Percentiles rank a stretch among this genome's conserved stretches.
These are phyloP conservation scores for Cotesia glomerata DNA, from an alignment of 1,140 invertebrate species.

Conservation along the genomic window DNA sequence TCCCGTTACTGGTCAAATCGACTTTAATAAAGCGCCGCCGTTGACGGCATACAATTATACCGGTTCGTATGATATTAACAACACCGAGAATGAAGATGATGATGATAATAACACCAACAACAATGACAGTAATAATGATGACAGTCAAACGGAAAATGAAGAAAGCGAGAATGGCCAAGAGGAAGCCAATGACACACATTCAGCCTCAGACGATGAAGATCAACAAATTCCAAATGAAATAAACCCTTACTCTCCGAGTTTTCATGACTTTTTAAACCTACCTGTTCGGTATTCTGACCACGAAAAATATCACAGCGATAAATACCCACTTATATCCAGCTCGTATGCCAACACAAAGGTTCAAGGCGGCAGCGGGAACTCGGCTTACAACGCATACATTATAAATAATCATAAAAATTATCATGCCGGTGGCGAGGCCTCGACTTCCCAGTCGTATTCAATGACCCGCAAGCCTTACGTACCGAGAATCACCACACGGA, in stretches of 20 bases:
- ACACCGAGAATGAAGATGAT: constrained; percentile 39
- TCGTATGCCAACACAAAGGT: constrained; percentile 77
- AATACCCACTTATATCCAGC: constrained; percentile 73
- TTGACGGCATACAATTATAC: constrained; percentile 61
- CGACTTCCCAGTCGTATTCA: constrained; percentile 32
- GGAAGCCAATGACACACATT: neutral
- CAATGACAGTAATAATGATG: constrained; percentile 17
- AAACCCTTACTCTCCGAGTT: constrained; percentile 66
- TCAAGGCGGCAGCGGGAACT: constrained; percentile 64
- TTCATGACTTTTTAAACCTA: constrained; percentile 75
- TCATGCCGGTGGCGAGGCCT: constrained; percentile 32
- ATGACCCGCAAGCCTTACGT: constrained; percentile 41
- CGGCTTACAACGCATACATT: constrained; percentile 66
- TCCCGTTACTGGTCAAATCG: constrained; percentile 70
- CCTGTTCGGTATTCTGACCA: constrained; percentile 72
- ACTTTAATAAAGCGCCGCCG: constrained; percentile 64
- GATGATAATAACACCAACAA: neutral
- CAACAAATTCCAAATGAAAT: constrained; percentile 63
- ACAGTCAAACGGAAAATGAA: neutral
- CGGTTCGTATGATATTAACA: constrained; percentile 52
- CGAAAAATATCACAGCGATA: constrained; percentile 65
- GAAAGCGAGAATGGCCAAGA: constrained; percentile 18
- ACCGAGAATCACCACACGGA: constrained; percentile 40
- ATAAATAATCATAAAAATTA: constrained; percentile 67
- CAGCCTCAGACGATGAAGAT: constrained; percentile 34